Conservation (phyloP, 1,140 invertebrate genomes). For the Hypothenemus hampei region DNA sequence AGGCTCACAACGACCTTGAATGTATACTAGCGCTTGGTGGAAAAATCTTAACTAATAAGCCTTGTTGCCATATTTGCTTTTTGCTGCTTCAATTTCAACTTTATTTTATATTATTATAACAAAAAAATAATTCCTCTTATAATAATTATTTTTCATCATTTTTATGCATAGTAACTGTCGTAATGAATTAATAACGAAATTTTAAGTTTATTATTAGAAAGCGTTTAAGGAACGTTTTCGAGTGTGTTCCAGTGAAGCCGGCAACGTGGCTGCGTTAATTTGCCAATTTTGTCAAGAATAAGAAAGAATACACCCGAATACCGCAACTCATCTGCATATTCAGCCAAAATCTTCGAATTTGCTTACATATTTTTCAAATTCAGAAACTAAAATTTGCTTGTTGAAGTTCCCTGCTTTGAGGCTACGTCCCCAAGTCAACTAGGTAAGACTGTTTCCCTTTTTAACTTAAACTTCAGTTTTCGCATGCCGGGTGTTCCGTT, state of each 20-base stretch:
- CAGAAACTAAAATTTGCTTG: neutral
- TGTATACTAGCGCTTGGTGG: conserved; percentile 27
- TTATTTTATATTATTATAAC: too few relatives aligned
- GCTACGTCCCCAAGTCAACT: neutral
- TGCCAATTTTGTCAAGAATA: conserved; percentile 32
- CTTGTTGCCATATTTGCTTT: neutral
- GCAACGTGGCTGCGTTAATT: conserved; percentile 33
- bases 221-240: too few relatives aligned
- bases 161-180: too few relatives aligned
- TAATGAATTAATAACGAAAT: too few relatives aligned
- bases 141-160: too few relatives aligned
- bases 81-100: too few relatives aligned
- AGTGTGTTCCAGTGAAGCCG: too few relatives aligned
- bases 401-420: conserved; percentile 1
- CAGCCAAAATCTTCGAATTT: conserved; percentile 12
- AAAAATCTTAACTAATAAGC: conserved; percentile 25
- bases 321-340: conserved; percentile 20
- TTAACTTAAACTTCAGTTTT: conserved; percentile 15
- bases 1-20: conserved; percentile 26
- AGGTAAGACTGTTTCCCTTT: conserved; percentile 23
- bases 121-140: too few relatives aligned
- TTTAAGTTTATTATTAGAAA: too few relatives aligned
- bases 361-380: conserved; percentile 19
- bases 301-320: conserved; percentile 30
- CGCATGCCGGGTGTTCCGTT: conserved; percentile 26